Percentiles rank a stretch among this genome's conserved stretches.
Conservation (phyloP, 2,888 invertebrate species). For the Stomorhina lunata region DNA sequence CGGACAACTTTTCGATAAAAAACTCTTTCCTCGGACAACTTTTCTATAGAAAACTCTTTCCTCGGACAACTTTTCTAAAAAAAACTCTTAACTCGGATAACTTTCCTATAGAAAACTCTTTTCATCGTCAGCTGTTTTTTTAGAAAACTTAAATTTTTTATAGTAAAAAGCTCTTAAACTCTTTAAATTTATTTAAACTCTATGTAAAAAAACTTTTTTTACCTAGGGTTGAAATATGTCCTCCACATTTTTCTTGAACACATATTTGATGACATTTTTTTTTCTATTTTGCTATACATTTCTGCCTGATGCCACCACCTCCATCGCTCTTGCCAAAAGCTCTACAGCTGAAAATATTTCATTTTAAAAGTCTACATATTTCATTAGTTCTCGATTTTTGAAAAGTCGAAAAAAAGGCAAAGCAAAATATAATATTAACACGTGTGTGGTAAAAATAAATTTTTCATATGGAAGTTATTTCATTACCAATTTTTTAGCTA, state of each 20-base stretch:
- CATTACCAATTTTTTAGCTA: slow-evolving; percentile 48
- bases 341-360: slow-evolving; percentile 21
- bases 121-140: too few species aligned
- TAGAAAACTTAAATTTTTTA: too few species aligned
- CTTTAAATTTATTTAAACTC: too few species aligned
- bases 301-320: neutral
- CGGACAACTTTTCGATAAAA: too few species aligned
- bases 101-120: too few species aligned
- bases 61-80: too few species aligned
- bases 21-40: too few species aligned
- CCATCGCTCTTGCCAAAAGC: neutral
- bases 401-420: neutral
- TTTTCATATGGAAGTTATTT: slow-evolving; percentile 35
- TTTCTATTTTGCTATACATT: neutral
- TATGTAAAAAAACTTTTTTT: too few species aligned
- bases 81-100: too few species aligned
- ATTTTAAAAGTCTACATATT: slow-evolving; percentile 37
- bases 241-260: slow-evolving; percentile 19
- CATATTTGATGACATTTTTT: neutral
- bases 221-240: too few species aligned
- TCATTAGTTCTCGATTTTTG: neutral
- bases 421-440: neutral
- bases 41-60: too few species aligned
- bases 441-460: neutral
- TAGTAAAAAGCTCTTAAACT: too few species aligned